A percentile compares a stretch with the other conserved stretches of the same genome.
Evolutionary conservation across 2,797 vertebrate genomes (phyloP).

Genomic region (Haliaeetus vocifer): DNA sequence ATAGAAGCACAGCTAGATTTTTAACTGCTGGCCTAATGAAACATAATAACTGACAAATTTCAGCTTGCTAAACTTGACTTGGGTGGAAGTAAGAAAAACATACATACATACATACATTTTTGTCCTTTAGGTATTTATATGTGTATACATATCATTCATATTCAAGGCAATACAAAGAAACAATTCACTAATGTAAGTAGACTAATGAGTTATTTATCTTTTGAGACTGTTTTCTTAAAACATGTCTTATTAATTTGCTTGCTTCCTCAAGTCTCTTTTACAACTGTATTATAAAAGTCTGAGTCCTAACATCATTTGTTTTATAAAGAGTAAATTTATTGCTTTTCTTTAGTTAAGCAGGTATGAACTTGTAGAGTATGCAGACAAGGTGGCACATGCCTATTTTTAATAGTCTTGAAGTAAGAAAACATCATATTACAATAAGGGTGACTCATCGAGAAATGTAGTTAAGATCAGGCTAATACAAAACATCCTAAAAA

Average conservation of each 20-base stretch:
- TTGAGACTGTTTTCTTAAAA: not conserved
- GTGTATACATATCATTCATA: not conserved
- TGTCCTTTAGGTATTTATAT: not conserved
- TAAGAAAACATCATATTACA: conserved; percentile 55
- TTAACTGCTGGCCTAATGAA: not conserved
- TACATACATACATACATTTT: not conserved
- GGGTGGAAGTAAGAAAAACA: conserved; percentile 6
- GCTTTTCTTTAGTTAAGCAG: conserved; percentile 25
- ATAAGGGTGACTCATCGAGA: conserved; percentile 65
- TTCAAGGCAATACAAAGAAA: not conserved
- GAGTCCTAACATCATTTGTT: not conserved
- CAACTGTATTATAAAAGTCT: not conserved
- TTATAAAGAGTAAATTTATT: conserved; percentile 28
- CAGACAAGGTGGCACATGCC: conserved; percentile 56
- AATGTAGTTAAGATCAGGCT: conserved; percentile 56
- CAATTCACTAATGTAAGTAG: not conserved
- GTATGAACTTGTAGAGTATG: conserved; percentile 35
- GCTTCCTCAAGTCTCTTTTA: not conserved
- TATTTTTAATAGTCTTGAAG: conserved; percentile 58
- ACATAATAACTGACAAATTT: conserved; percentile 16
- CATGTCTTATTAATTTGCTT: not conserved
- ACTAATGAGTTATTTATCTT: not conserved
- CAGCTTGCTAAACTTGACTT: not conserved
- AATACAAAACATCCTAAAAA: conserved; percentile 63
- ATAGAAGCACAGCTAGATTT: not conserved